phyloP scores from a whole-genome alignment of 2,888 invertebrate species.

The Coecobrya sp. region DNA sequence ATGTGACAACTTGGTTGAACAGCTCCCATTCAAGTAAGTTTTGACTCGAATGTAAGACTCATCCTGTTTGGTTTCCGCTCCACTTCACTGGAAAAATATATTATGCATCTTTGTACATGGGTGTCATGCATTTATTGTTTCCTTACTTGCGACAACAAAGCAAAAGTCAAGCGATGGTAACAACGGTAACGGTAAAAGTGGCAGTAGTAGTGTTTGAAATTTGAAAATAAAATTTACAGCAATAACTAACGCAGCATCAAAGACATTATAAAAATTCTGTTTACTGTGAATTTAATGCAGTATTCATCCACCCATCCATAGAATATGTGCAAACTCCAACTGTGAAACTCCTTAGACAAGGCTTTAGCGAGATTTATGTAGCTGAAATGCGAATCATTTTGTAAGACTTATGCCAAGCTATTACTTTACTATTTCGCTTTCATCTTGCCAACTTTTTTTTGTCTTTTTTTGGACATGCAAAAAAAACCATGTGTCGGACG shows the following conservation, averaged over 20 bases:
- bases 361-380: not conserved
- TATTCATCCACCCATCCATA: not conserved
- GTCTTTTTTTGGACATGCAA: not conserved
- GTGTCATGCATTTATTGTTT: not conserved
- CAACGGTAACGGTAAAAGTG: not conserved
- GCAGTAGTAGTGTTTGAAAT: not conserved
- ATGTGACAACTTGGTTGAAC: too few relatives aligned
- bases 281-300: not conserved
- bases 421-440: not conserved
- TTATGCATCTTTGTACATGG: not conserved
- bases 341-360: not conserved
- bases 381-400: not conserved
- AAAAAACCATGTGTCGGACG: not conserved
- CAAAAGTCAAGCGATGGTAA: not conserved
- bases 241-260: not conserved
- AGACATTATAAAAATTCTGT: not conserved
- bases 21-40: not conserved
- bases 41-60: not conserved
- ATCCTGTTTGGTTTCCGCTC: not conserved
- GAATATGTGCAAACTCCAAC: not conserved
- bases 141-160: not conserved
- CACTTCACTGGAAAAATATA: not conserved
- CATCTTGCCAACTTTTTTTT: not conserved
- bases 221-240: not conserved
- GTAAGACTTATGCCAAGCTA: not conserved